Evolutionary conservation across 2,888 invertebrate species (phyloP), one percentile per base, ranked within the genome.

Genomic region (Limnephilus lunatus): DNA sequence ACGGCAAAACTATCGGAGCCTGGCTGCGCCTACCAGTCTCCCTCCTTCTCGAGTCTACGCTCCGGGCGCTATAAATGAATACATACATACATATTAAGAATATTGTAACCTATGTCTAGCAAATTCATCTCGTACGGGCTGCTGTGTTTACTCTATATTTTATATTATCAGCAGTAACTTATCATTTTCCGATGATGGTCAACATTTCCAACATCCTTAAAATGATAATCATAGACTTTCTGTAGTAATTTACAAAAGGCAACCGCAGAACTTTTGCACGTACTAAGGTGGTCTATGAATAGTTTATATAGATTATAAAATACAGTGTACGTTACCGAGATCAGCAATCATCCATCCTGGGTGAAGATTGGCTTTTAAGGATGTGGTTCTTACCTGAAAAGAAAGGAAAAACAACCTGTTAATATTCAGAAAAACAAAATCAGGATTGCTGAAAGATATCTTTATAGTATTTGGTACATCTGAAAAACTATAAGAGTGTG

Each of bases 1-100:
- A 92, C 68, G 90, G 92, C 90, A 81, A 85, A 90, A 81, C 87
- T 86, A 85, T 83, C 89, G 68, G 81, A 81, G 32, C 89, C 68
- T 89, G 83, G 90, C 25, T 81, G 81, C 85, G n/a, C 85, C 53
- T 68, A 39, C 35, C 83, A 44, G 87, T 81, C 39, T 88, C 83
- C 88, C 92, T 87, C 90, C 68, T 48, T 81, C 82, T 81, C 81
- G 83, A 31, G 81, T 68, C 87, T 90, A 44, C 44, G 92, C 92
- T 53, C 90, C 90, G 89, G 90, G 92, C 90, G 48, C 39, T 39
- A 30, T 89, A 81, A 89, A 81, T 39, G 25, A 81, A 87, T 89
- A 81, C 30, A n/a, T 86, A 81, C 30, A n/a, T 86, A 83, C 83
- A 25, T 83, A 35, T 83, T 32, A 83, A 83, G 35, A 83, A n/a